A percentile compares a stretch with the other conserved stretches of the same genome.
Conservation (phyloP, 2,113 vertebrate species). For the Vidua chalybeata region DNA sequence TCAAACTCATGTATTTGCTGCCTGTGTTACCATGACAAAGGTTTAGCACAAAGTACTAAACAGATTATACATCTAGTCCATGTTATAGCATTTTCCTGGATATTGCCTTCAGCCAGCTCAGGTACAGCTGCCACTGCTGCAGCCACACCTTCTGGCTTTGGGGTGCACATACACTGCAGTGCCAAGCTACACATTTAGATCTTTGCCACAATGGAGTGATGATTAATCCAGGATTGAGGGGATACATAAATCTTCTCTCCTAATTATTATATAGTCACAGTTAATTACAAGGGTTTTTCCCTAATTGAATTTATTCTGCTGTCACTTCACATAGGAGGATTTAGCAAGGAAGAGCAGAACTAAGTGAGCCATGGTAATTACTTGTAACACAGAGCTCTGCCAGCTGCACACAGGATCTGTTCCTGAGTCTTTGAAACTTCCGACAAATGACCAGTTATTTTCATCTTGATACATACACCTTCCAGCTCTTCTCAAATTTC, state of each 20-base stretch:
- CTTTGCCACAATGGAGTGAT: background rate
- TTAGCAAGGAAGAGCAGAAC: background rate
- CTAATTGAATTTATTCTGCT: constrained; percentile 36
- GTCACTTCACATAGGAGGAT: background rate
- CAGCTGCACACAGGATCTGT: background rate
- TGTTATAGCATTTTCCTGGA: background rate
- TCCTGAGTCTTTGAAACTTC: background rate
- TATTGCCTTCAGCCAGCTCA: background rate
- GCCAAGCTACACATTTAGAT: background rate
- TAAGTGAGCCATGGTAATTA: background rate
- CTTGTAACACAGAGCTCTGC: background rate
- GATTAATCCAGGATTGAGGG: constrained; percentile 26
- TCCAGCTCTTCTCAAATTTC: background rate
- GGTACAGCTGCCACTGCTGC: background rate
- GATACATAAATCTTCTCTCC: constrained; percentile 6
- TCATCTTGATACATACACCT: background rate
- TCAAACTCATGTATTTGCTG: background rate
- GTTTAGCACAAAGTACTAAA: background rate
- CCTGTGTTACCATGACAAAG: background rate
- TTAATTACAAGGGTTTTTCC: constrained; percentile 8
- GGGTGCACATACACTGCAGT: background rate
- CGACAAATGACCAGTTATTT: background rate
- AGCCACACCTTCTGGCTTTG: constrained; percentile 47
- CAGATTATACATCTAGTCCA: background rate
- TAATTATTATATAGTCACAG: constrained; percentile 26